Conservation (phyloP, 2,888 invertebrate species). For the Drosophila dives region DNA sequence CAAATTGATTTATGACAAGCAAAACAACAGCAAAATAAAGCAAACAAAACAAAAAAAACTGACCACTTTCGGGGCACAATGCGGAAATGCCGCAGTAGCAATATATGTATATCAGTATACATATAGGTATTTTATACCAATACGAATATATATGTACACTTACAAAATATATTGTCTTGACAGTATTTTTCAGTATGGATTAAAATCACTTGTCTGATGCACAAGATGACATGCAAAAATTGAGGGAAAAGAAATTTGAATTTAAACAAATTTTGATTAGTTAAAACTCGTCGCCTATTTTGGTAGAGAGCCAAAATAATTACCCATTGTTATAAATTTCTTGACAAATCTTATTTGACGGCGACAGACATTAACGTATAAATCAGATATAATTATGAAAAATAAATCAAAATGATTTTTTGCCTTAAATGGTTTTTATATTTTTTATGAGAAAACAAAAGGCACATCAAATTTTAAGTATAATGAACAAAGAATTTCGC, state of each 20-base stretch:
- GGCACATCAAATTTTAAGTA: background rate
- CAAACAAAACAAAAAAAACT: slow-evolving; percentile 7
- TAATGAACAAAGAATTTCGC: background rate
- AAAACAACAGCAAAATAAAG: slow-evolving; percentile 10
- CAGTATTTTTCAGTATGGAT: slow-evolving; percentile 12
- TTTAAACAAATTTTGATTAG: slow-evolving; percentile 54
- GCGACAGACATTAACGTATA: slow-evolving; percentile 52
- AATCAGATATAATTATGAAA: slow-evolving; percentile 59
- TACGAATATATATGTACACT: background rate
- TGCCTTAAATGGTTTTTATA: background rate
- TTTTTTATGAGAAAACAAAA: background rate
- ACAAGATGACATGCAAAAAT: slow-evolving; percentile 37
- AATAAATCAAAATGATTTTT: slow-evolving; percentile 5
- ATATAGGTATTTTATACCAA: background rate
- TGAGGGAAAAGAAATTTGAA: slow-evolving; percentile 35
- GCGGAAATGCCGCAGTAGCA: slow-evolving; percentile 57
- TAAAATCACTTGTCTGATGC: slow-evolving; percentile 17
- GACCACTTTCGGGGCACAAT: slow-evolving; percentile 43
- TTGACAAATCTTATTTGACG: slow-evolving; percentile 49
- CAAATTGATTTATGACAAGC: slow-evolving; percentile 75
- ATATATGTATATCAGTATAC: slow-evolving; percentile 16
- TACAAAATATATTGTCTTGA: slow-evolving; percentile 9
- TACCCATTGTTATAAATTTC: slow-evolving; percentile 66
- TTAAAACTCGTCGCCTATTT: slow-evolving; percentile 47
- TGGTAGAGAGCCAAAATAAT: slow-evolving; percentile 62